Evolutionary conservation across 1,140 invertebrate genomes (phyloP).

Genomic region (Drosophila bocki): DNA sequence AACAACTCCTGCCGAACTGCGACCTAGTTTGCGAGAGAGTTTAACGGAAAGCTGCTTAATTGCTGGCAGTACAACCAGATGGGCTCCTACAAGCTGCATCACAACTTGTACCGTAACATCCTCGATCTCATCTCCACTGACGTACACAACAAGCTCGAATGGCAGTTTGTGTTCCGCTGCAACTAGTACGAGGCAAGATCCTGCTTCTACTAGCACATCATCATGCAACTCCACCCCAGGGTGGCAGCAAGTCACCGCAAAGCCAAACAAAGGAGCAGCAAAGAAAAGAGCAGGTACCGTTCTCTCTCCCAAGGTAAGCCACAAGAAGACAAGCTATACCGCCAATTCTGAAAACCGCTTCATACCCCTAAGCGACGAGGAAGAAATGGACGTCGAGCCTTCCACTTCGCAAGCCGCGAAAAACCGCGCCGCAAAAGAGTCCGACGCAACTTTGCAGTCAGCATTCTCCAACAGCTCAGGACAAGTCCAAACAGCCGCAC

Average conservation of each 20-base stretch:
- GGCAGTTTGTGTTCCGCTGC: too few species aligned
- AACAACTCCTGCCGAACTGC: too few species aligned
- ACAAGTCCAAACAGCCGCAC: constrained; percentile 1
- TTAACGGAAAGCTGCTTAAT: too few species aligned
- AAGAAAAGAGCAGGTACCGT: neutral
- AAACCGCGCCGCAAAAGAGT: neutral
- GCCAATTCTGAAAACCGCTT: neutral
- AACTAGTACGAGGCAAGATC: too few species aligned
- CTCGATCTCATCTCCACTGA: neutral
- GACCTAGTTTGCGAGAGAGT: too few species aligned
- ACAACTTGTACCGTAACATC: constrained; percentile 1
- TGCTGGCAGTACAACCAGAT: constrained; percentile 3
- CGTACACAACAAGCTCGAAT: too few species aligned
- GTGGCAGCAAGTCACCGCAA: neutral
- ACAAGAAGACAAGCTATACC: neutral
- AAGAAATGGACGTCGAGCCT: too few species aligned
- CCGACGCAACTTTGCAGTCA: too few species aligned
- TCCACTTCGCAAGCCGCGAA: neutral
- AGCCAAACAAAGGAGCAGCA: neutral
- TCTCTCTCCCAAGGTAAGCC: too few species aligned
- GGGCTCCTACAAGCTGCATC: constrained; percentile 4
- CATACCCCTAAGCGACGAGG: too few species aligned
- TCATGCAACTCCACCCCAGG: too few species aligned
- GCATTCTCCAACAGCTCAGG: neutral
- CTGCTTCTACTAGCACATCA: too few species aligned